phyloP scores from a whole-genome alignment of 2,888 invertebrate species.

The Pollenia angustigena region DNA sequence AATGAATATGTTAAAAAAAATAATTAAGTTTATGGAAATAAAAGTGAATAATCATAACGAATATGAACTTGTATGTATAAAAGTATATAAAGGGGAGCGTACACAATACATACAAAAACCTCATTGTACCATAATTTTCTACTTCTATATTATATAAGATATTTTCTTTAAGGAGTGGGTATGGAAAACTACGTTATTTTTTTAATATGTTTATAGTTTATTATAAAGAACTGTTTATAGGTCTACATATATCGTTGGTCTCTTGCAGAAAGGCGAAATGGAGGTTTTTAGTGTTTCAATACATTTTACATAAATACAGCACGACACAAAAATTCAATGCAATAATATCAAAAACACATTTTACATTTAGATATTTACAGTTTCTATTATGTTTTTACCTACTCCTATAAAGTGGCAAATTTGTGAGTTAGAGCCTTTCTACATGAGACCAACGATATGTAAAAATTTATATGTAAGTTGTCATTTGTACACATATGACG shows the following conservation, averaged over 20 bases:
- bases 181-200: not conserved
- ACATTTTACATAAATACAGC: too few species aligned
- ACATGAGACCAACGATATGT: too few species aligned
- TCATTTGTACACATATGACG: not conserved
- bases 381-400: too few species aligned
- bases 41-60: conserved; percentile 51
- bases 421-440: too few species aligned
- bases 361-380: too few species aligned
- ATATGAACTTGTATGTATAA: conserved; percentile 39
- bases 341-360: too few species aligned
- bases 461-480: not conserved
- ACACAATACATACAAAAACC: conserved; percentile 17
- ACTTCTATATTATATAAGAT: conserved; percentile 21
- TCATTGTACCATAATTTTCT: conserved; percentile 48
- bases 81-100: conserved; percentile 23
- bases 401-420: too few species aligned
- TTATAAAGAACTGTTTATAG: not conserved
- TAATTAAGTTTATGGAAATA: conserved; percentile 51
- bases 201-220: not conserved
- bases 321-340: too few species aligned
- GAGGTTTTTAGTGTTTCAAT: too few species aligned
- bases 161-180: conserved; percentile 25
- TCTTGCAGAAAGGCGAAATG: too few species aligned
- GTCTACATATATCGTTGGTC: not conserved
- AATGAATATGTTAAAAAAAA: conserved; percentile 15